A percentile compares a stretch with the other conserved stretches of the same genome.
Evolutionary conservation across 2,113 vertebrate species (phyloP).

Genomic region (Azemiops feae): DNA sequence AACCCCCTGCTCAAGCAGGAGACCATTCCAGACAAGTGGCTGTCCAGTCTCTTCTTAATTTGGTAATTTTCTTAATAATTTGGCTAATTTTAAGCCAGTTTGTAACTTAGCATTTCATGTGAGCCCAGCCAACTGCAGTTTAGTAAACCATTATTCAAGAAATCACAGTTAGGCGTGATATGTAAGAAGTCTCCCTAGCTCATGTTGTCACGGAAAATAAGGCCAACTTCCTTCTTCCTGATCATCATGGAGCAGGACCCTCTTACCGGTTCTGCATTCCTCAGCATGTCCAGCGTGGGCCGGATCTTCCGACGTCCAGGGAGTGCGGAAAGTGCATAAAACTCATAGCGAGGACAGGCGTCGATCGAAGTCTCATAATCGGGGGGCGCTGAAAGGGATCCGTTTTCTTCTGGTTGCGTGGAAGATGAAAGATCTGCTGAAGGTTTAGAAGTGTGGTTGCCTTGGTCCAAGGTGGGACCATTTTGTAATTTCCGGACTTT

Average conservation of each 20-base stretch:
- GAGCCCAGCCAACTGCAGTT: neutral
- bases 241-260: neutral
- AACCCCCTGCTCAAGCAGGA: neutral
- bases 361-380: conserved; percentile 67
- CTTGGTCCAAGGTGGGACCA: neutral
- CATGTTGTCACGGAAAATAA: neutral
- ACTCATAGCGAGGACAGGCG: conserved; percentile 56
- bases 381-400: neutral
- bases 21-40: neutral
- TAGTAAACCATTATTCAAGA: neutral
- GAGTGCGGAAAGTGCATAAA: conserved; percentile 56
- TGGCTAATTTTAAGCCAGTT: neutral
- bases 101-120: neutral
- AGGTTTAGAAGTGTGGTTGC: rapidly evolving
- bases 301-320: conserved; percentile 39
- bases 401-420: neutral
- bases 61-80: neutral
- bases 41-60: neutral
- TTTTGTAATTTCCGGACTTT: neutral
- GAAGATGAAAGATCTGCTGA: neutral
- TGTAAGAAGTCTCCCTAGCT: neutral
- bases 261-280: conserved; percentile 56
- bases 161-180: neutral
- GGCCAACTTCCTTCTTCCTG: neutral
- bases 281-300: conserved; percentile 65